Evolutionary conservation across 2,888 invertebrate genomes (phyloP), one percentile per base, ranked within the genome.

Genomic region (Nephrotoma guestfalica): DNA sequence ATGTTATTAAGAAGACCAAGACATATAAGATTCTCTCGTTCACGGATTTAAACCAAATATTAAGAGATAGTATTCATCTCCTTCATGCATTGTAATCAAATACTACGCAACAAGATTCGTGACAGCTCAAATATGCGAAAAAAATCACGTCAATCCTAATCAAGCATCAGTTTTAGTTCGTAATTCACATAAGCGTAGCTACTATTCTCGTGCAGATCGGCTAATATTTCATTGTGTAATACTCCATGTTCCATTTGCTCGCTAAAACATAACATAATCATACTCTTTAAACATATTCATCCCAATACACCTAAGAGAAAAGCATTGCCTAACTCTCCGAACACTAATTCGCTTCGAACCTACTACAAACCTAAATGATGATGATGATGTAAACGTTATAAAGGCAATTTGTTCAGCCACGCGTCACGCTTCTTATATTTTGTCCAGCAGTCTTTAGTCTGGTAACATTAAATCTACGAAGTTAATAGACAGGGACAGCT

Each of bases 11-110:
- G 13, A 47, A 47, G 9, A 11, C n/a, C 4, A 9, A 47, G 13
- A 13, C 47, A 7, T 1, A 47, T 47, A 5, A 7, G 13, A 5
- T 47, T 11, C 45, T 47, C 6, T 4, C 11, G 0, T 47, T 47
- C 13, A 13, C 7, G 6, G 45, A 0, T 11, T 1, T 11, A 3
- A 13, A 1, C 6, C 45, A 6, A 11, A 42, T 42, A n/a, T n/a
- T n/a, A n/a, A n/a, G n/a, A n/a, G n/a, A n/a, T n/a, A n/a, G 2
- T 30, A 2, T 2, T 30, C 2, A 0, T 0, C 0, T 0, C 2
- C 1, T 1, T 43, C 6, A 5, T 5, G 6, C 0, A 7, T 4
- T 3, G 11, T 6, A 9, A 9, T 43, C 1, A 1, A 47, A 3
- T 47, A 47, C 13, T 11, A 11, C 2, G 45, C 30, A 43, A 43